Base-by-base conservation (phyloP, 2,888 invertebrate species). In the Ypsolopha scabrella region DNA sequence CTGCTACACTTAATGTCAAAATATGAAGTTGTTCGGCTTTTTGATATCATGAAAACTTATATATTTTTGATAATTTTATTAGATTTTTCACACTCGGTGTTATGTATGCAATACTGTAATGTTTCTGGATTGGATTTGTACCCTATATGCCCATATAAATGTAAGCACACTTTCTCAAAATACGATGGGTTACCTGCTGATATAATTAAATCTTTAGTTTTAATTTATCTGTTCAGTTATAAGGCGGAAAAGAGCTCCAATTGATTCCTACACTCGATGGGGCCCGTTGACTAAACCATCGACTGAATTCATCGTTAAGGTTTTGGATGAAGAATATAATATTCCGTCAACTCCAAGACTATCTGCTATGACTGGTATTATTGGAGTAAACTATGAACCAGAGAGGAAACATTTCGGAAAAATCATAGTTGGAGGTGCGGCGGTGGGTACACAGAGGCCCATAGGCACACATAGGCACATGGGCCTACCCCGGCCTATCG, bases 231-330 rank as follows among this genome's bases (percentile, higher is more conserved):
- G 64, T 57, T 47, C 54, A 79, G 78, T 61, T 58, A 60, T 68
- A 54, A 75, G 85, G 13, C 63, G 67, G 41, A 85, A 81, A 67
- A 74, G 85, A 57, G 71, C 75, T 37, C 57, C 60, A 7, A 52
- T 58, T 52, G 80, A 83, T 53, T 24, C 24, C 9, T 86, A 86
- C 48, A 85, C 80, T 10, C 69, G 86, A 57, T 86, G 85, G 85
- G 66, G 62, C 53, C 62, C 69, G 35, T 75, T 74, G 57, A 53
- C 62, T 56, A 72, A 70, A 51, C 68, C 72, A 1, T 71, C 78
- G 45, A 67, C 67, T 52, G 78, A 82, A 57, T 86, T 86, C 55
- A 64, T 86, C 55, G 81, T 86, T n/a, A 79, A 85, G 65, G 75
- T 86, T 55, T 72, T 82, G 53, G 86, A 86, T 54, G 86, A 86